Evolutionary conservation across 2,797 vertebrate species (phyloP).

Genomic region (Chelon auratus): DNA sequence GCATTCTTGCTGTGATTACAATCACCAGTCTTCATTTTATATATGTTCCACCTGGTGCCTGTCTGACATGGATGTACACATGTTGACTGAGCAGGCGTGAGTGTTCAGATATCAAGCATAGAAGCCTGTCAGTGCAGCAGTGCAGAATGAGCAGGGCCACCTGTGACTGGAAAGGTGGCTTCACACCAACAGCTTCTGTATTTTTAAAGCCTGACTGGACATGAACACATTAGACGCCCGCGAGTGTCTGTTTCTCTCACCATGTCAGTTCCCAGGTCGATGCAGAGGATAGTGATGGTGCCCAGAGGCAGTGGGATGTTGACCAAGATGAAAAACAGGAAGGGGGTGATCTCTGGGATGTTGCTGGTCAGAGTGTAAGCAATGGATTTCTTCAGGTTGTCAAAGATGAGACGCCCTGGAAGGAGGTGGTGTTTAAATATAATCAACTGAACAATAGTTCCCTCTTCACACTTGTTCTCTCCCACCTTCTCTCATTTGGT

Average conservation of each 20-base stretch:
- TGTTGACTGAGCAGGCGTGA: constrained; percentile 12
- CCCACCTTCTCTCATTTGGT: not conserved
- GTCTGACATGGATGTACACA: not conserved
- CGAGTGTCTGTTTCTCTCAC: constrained; percentile 72
- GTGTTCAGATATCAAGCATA: not conserved
- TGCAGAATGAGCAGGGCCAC: not conserved
- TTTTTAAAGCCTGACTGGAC: constrained; percentile 7
- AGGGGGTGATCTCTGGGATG: constrained; percentile 95
- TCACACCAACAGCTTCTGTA: not conserved
- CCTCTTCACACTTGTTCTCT: not conserved
- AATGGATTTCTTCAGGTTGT: constrained; percentile 91
- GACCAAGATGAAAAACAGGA: constrained; percentile 94
- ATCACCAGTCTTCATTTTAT: not conserved
- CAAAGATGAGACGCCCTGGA: constrained; percentile 81
- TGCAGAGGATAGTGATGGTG: constrained; percentile 95
- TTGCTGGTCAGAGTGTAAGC: constrained; percentile 96
- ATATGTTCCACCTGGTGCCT: not conserved
- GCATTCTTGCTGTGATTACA: no score
- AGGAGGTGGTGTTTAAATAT: not conserved
- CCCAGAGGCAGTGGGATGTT: constrained; percentile 94
- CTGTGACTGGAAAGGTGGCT: not conserved
- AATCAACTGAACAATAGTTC: not conserved
- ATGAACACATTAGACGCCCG: constrained; percentile 1
- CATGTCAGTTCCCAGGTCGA: constrained; percentile 95
- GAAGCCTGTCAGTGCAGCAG: not conserved